Conservation (phyloP, 2,888 invertebrate genomes). For the Diloba caeruleocephala region DNA sequence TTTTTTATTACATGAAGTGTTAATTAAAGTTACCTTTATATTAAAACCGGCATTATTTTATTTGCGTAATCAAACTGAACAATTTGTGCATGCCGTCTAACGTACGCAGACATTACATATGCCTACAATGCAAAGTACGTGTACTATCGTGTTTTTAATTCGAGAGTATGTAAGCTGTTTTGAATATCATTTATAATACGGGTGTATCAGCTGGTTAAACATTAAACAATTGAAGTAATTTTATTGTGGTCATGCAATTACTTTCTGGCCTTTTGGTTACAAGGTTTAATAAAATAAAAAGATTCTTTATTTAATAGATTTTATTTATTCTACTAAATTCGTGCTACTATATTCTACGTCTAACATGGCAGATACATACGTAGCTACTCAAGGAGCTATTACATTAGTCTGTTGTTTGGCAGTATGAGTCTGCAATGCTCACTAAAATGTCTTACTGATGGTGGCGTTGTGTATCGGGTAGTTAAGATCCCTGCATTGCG, state of each 20-base stretch:
- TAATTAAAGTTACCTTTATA: background rate
- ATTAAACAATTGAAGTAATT: conserved; percentile 74
- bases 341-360: background rate
- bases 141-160: conserved; percentile 68
- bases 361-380: no score
- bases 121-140: conserved; percentile 50
- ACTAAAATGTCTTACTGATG: no score
- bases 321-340: conserved; percentile 10
- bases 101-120: conserved; percentile 15
- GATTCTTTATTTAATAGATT: conserved; percentile 21
- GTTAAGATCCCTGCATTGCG: no score
- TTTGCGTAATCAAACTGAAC: conserved; percentile 31
- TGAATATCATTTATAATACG: conserved; percentile 61
- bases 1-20: no score
- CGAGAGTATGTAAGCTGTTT: conserved; percentile 65
- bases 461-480: no score
- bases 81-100: conserved; percentile 26
- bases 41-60: conserved; percentile 2
- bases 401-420: no score
- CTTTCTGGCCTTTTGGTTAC: conserved; percentile 56
- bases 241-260: conserved; percentile 61
- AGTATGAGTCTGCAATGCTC: no score
- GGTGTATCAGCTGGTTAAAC: conserved; percentile 77
- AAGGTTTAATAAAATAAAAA: conserved; percentile 45
- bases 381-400: no score